phyloP scores from a whole-genome alignment of 2,797 vertebrate genomes.

The Malacoraja senta region DNA sequence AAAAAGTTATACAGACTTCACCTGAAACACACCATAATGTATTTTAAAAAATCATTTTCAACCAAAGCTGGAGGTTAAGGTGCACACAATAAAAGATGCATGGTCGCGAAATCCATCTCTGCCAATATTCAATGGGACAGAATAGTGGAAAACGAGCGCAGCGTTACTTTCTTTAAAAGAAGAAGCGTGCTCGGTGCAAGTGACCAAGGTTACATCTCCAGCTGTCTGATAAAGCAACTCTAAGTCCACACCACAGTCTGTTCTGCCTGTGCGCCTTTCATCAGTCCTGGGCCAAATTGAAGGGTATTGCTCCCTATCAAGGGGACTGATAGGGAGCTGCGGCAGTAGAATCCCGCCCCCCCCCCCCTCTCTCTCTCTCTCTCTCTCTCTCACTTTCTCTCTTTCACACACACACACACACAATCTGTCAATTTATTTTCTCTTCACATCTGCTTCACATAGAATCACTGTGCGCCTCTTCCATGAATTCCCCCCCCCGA shows the following conservation, averaged over 20 bases:
- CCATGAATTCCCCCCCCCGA: not conserved
- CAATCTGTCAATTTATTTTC: not conserved
- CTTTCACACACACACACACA: not conserved
- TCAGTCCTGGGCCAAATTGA: not conserved
- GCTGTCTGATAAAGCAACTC: no score
- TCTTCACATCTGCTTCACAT: no score
- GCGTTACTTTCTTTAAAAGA: no score
- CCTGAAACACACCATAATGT: not conserved
- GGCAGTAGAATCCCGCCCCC: not conserved
- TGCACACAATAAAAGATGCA: no score
- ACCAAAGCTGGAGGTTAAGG: not conserved
- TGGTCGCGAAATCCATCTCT: no score
- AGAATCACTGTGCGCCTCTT: not conserved
- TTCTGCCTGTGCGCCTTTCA: no score
- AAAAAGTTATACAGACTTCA: not conserved
- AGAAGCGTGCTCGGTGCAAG: no score
- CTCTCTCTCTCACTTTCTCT: not conserved
- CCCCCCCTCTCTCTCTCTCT: not conserved
- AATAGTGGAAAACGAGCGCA: no score
- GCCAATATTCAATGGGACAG: no score
- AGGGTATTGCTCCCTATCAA: not conserved
- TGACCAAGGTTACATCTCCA: no score
- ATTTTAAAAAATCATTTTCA: not conserved
- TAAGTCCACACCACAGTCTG: no score
- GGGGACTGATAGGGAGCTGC: not conserved